Conservation (phyloP, 2,797 vertebrate species). For the Aeoliscus strigatus region DNA sequence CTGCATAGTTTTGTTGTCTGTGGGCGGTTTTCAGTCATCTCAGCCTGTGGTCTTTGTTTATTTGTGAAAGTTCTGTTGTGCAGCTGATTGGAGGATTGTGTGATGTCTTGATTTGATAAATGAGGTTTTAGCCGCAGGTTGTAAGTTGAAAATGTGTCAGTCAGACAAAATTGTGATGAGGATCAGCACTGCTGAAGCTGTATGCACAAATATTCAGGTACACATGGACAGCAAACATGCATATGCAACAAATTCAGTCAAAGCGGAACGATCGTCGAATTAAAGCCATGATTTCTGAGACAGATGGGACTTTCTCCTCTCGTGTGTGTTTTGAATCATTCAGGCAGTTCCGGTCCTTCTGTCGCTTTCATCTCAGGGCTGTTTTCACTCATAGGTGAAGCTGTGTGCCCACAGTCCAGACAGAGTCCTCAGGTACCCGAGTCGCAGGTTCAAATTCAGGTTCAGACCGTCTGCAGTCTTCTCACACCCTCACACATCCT, state of each 20-base stretch:
- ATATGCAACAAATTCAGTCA: conserved; percentile 46
- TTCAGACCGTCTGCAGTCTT: conserved; percentile 28
- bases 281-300: conserved; percentile 63
- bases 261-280: conserved; percentile 63
- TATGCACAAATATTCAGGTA: conserved; percentile 1
- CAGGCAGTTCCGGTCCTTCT: conserved; percentile 70
- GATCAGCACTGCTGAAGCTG: background rate
- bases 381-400: conserved; percentile 59
- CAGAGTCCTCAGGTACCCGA: conserved; percentile 51
- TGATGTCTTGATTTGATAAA: conserved; percentile 22
- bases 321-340: conserved; percentile 73
- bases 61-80: conserved; percentile 38
- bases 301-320: conserved; percentile 74
- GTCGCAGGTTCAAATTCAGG: conserved; percentile 65
- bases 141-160: conserved; percentile 1
- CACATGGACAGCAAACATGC: conserved; percentile 8
- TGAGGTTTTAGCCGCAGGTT: conserved; percentile 11
- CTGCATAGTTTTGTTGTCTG: conserved; percentile 47
- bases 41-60: conserved; percentile 43
- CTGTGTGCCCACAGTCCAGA: conserved; percentile 54
- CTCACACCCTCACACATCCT: conserved; percentile 9
- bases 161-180: background rate
- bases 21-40: conserved; percentile 39
- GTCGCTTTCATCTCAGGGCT: conserved; percentile 70
- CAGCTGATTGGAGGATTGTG: conserved; percentile 36